Conservation (phyloP, 2,888 invertebrate species). For the Pantelozetes paolii region DNA sequence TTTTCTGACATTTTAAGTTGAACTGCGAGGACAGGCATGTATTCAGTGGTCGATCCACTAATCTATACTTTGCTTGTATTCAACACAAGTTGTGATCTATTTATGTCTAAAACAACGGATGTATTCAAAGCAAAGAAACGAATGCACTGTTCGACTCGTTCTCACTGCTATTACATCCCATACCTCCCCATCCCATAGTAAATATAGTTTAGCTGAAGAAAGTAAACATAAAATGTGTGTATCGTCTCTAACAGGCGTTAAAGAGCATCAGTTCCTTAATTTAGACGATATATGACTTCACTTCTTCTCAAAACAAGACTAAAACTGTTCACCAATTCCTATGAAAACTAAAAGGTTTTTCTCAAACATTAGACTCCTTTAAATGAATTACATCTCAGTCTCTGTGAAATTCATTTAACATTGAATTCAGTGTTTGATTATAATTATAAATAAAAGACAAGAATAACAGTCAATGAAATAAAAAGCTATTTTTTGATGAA, state of each 20-base stretch:
- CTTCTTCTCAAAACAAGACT: background rate
- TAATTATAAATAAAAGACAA: no score
- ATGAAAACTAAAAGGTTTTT: no score
- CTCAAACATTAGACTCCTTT: background rate
- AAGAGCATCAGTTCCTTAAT: constrained; percentile 16
- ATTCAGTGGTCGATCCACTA: background rate
- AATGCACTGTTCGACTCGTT: background rate
- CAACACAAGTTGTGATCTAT: constrained; percentile 13
- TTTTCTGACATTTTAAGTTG: background rate
- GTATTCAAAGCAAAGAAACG: background rate
- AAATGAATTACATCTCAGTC: background rate
- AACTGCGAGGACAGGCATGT: background rate
- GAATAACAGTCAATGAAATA: background rate
- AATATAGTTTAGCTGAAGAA: background rate
- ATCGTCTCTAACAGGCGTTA: background rate
- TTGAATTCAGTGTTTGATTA: no score
- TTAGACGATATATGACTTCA: background rate
- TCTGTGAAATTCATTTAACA: background rate
- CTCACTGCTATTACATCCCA: background rate
- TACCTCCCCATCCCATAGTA: background rate
- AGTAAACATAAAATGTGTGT: background rate
- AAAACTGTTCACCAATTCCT: no score
- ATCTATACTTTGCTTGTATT: background rate
- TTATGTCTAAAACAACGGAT: constrained; percentile 23
- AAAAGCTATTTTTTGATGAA: background rate